Conservation (phyloP, 2,888 invertebrate genomes). For the Uloborus plumipes region DNA sequence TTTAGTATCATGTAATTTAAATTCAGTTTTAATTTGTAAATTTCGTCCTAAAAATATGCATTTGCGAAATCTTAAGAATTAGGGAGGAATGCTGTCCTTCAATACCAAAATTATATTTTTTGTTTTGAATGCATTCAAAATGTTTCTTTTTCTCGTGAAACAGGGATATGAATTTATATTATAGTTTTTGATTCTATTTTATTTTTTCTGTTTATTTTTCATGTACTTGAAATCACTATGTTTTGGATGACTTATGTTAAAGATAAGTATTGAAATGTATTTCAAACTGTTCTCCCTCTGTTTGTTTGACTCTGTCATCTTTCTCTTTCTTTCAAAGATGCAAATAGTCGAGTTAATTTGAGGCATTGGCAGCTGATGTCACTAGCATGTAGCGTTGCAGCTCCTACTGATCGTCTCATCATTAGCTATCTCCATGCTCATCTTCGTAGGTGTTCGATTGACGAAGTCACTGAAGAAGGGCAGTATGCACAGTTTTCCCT, state of each 20-base stretch:
- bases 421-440: constrained; percentile 90
- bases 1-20: too few relatives aligned
- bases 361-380: constrained; percentile 93
- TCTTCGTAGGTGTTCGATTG: constrained; percentile 87
- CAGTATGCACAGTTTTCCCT: constrained; percentile 94
- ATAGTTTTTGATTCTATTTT: too few relatives aligned
- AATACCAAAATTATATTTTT: too few relatives aligned
- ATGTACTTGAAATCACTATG: not conserved
- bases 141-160: too few relatives aligned
- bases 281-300: not conserved
- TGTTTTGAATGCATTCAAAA: too few relatives aligned
- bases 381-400: constrained; percentile 83
- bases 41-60: too few relatives aligned
- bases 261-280: not conserved
- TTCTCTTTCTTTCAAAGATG: constrained; percentile 76
- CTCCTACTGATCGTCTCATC: constrained; percentile 88
- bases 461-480: constrained; percentile 91
- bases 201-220: too few relatives aligned
- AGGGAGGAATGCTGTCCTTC: too few relatives aligned
- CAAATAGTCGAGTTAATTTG: constrained; percentile 86
- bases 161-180: too few relatives aligned
- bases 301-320: not conserved
- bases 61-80: too few relatives aligned
- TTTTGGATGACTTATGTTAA: not conserved
- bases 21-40: too few relatives aligned